Evolutionary conservation across 2,888 invertebrate species (phyloP).

Genomic region (Pegoplata infirma): DNA sequence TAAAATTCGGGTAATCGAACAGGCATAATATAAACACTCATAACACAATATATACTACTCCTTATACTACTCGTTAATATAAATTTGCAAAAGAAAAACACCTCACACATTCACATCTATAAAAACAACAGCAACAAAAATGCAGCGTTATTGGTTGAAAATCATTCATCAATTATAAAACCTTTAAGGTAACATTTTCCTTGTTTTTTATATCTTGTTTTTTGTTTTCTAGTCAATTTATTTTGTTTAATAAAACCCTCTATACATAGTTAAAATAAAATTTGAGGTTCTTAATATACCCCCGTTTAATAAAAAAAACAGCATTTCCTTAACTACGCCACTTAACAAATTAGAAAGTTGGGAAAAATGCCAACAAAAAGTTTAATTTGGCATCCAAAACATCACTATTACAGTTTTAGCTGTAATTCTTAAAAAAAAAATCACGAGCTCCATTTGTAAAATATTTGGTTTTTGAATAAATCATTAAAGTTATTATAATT

Average conservation of each 20-base stretch:
- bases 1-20: no score
- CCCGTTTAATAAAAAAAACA: conserved; percentile 27
- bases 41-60: neutral
- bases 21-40: conserved; percentile 51
- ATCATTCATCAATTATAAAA: conserved; percentile 1
- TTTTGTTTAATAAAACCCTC: conserved; percentile 48
- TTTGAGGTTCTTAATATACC: conserved; percentile 14
- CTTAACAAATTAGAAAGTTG: no score
- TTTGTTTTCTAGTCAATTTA: conserved; percentile 60
- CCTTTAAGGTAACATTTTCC: conserved; percentile 19
- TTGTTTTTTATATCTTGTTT: conserved; percentile 36
- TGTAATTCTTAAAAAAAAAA: no score
- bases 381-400: no score
- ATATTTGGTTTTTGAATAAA: no score
- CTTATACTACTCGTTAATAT: neutral
- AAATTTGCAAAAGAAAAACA: conserved; percentile 26
- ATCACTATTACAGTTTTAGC: no score
- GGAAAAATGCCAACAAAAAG: no score
- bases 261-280: conserved; percentile 32
- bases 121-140: neutral
- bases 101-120: neutral
- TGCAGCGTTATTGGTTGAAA: neutral
- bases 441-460: no score
- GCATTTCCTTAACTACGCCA: conserved; percentile 3
- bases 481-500: no score